Evolutionary conservation across 2,113 vertebrate species (phyloP), one percentile per base, ranked within the genome.

Genomic region (Oncorhynchus keta): DNA sequence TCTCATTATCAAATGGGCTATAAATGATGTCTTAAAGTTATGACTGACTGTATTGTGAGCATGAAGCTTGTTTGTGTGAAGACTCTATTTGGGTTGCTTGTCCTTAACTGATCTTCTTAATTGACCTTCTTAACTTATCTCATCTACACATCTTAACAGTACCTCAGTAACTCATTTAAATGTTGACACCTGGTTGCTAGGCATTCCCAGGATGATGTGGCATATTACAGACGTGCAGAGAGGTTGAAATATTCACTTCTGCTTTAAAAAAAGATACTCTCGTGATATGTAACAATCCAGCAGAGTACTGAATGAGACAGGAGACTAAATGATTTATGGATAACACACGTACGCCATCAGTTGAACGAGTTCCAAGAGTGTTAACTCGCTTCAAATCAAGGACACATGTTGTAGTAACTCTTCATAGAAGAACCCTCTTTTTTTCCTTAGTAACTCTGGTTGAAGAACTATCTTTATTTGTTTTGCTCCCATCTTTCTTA

Each of bases 321-420:
- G 28, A 62, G 72, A 49, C 68, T 24, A 61, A 76, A 59, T 74
- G 28, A 78, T 74, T 74, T 49, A 79, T 81, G 51, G 26, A 72
- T 22, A 68, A 48, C 30, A 73, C 35, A 48, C 20, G 71, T 9
- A 32, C 2, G 14, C 28, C 59, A 59, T 74, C 74, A 76, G 18
- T 68, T 57, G 73, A 70, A 48, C 74, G 57, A 51, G 67, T 32
- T 70, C 70, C 73, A 81, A 59, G 74, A 51, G 32, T n/a, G 51
- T 64, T 51, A 76, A 32, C 65, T 49, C 1, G 49, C 48, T 55
- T 83, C 69, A 72, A 77, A 78, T 79, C 73, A 22, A 24, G 2
- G 55, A 81, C 66, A 81, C 73, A 51, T 66, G 71, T 72, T 75
- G 51, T 12, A 45, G 57, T 51, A 3, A 51, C 49, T 51, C 62